Base-by-base conservation (phyloP, 2,888 invertebrate species). In the Synanthedon vespiformis region DNA sequence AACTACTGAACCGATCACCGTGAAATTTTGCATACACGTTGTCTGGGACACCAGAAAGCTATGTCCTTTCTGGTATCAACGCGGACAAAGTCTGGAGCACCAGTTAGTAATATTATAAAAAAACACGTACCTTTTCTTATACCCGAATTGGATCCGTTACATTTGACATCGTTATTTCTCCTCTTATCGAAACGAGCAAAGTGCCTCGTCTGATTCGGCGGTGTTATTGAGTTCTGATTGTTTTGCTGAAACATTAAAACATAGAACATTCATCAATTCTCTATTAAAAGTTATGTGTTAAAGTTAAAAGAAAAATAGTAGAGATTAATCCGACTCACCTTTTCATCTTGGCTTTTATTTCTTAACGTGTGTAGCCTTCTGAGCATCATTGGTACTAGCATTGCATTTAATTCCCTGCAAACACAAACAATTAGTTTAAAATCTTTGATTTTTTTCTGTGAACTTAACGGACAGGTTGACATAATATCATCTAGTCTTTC, bases 341-440 rank as follows among this genome's bases (percentile, higher is more conserved):
- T 80, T 0, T 82, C 84, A 1, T 85, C 82, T 16, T 65, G 64
- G 11, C 84, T 87, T 61, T 91, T 89, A 55, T 84, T 87, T 67
- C 94, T 92, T 40, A 97, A 78, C 53, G 90, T 89, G 65, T 94
- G 93, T 56, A 99, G 89, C 63, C 97, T 89, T 74, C 93, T 91
- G 52, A 98, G 83, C 92, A 98, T 94, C 50, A 96, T 81, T 12
- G 97, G 97, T 52, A 98, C 96, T 68, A 98, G 82, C 70, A 91
- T 91, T 50, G 93, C 91, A 70, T 97, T 98, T 63, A 94, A 90
- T 59, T 97, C 97, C 60, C 96, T 93, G 80, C 0, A 77, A 77
- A 48, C 10, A 34, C 34, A 62, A 63, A 54, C 49, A 18, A 6
- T 14, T 48, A 14, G 10, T 4, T 1, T 48, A 10, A 48, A 48